These are phyloP conservation scores for Troilus luridus DNA, from an alignment of 2,888 invertebrate species.

Conservation along the genomic window DNA sequence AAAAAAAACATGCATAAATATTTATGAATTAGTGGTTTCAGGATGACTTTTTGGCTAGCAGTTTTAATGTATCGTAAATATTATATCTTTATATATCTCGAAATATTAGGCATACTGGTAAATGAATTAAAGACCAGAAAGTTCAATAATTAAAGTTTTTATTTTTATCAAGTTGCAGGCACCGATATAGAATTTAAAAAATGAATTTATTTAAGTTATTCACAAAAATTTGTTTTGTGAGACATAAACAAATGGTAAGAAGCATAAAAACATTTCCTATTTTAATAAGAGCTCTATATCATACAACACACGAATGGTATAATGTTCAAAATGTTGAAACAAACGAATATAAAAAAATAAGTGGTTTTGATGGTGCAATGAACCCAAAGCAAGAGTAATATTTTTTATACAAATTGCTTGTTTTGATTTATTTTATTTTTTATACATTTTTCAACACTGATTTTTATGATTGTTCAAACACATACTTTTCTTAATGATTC, in stretches of 20 bases:
- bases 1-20: no score
- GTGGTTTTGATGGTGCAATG: no score
- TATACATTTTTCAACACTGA: no score
- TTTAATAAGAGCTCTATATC: no score
- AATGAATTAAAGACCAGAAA: neutral
- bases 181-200: neutral
- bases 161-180: neutral
- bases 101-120: neutral
- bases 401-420: no score
- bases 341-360: no score
- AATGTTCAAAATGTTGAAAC: no score
- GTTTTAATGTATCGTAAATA: neutral
- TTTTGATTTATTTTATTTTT: no score
- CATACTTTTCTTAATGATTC: no score
- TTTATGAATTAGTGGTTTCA: neutral
- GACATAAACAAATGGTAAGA: neutral
- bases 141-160: neutral
- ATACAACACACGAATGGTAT: no score
- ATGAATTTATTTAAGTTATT: neutral
- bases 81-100: neutral
- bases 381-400: no score
- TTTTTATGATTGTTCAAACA: no score
- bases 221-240: neutral
- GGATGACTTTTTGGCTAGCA: neutral
- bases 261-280: neutral